These are phyloP conservation scores for Sarcophaga carnaria DNA, from an alignment of 2,888 invertebrate genomes.

Conservation along the genomic window DNA sequence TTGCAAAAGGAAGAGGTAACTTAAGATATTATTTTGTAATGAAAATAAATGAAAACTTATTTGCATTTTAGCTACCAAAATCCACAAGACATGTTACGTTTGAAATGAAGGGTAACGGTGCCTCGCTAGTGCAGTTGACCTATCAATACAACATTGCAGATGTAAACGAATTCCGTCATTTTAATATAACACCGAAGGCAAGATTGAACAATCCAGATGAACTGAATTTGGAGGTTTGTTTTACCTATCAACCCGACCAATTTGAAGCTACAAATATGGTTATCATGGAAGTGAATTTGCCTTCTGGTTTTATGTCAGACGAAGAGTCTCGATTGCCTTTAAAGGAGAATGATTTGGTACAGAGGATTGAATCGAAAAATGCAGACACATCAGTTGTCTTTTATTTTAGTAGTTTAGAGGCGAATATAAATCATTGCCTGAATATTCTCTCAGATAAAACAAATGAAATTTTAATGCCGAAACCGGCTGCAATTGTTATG, in stretches of 20 bases:
- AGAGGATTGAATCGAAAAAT: conserved; percentile 21
- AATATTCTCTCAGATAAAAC: conserved; percentile 84
- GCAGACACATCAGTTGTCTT: not conserved
- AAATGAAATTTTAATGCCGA: conserved; percentile 92
- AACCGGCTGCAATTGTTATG: conserved; percentile 91
- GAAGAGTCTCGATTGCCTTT: conserved; percentile 27
- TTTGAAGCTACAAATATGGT: conserved; percentile 43
- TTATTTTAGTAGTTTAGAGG: not conserved
- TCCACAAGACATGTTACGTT: conserved; percentile 86
- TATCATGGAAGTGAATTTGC: conserved; percentile 91
- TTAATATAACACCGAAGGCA: not conserved
- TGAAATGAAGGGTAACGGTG: conserved; percentile 89
- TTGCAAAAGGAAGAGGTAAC: conserved; percentile 88
- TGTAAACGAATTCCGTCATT: conserved; percentile 89
- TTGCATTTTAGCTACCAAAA: conserved; percentile 32
- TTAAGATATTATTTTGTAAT: not conserved
- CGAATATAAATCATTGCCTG: not conserved
- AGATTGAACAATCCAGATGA: not conserved
- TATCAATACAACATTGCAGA: conserved; percentile 91
- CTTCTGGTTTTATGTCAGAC: conserved; percentile 88
- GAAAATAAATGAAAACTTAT: not conserved
- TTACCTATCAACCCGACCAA: not conserved
- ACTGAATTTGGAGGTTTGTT: not conserved
- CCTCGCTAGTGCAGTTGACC: conserved; percentile 88
- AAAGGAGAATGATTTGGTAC: not conserved